These are phyloP conservation scores for Chrysochloris asiatica DNA, from an alignment of 2,113 vertebrate species.

Conservation along the genomic window DNA sequence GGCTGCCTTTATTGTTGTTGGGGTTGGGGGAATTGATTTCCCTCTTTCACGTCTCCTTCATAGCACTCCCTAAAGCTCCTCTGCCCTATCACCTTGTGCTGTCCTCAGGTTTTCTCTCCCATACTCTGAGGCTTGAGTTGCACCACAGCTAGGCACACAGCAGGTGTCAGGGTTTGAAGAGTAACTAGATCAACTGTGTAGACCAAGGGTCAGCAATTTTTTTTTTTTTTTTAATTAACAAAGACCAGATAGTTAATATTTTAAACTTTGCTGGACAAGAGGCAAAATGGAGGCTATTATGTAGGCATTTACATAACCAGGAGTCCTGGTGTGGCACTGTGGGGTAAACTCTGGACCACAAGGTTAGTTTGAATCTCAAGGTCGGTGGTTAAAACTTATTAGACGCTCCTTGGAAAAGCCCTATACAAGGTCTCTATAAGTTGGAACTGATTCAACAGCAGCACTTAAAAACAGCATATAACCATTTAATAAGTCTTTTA, in stretches of 20 bases:
- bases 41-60: not conserved
- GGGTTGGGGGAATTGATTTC: not conserved
- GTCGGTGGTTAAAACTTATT: too few relatives aligned
- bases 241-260: constrained; percentile 51
- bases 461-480: too few relatives aligned
- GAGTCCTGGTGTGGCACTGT: too few relatives aligned
- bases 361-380: too few relatives aligned
- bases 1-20: not conserved
- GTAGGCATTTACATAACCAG: not conserved
- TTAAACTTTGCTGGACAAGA: constrained; percentile 5
- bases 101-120: not conserved
- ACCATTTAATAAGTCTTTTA: constrained; percentile 11
- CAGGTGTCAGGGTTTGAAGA: constrained; percentile 37
- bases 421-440: too few relatives aligned
- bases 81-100: not conserved
- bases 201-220: constrained; percentile 20
- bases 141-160: not conserved
- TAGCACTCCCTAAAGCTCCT: not conserved
- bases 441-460: too few relatives aligned
- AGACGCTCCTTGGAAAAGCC: too few relatives aligned
- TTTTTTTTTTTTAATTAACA: too few relatives aligned
- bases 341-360: too few relatives aligned
- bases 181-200: not conserved
- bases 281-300: constrained; percentile 10
- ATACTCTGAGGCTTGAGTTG: not conserved